Percentiles rank a stretch among this genome's conserved stretches.
phyloP scores from a whole-genome alignment of 2,888 invertebrate genomes.

The Rosalia funebris region DNA sequence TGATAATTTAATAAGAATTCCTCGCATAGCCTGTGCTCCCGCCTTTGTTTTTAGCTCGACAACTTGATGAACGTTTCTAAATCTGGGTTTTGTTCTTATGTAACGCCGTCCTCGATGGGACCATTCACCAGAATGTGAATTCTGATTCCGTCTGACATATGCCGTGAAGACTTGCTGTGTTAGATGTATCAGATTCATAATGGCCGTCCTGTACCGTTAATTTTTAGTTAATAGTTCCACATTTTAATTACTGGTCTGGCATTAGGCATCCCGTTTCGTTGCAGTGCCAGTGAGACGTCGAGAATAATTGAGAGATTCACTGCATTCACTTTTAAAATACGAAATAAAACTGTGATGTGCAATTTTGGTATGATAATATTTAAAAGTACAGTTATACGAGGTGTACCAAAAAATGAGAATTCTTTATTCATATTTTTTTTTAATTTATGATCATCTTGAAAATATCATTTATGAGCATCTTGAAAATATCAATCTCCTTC shows the following conservation, averaged over 20 bases:
- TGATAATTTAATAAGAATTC: conserved; percentile 58
- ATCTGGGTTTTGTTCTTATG: neutral
- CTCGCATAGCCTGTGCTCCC: conserved; percentile 30
- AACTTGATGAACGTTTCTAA: conserved; percentile 8
- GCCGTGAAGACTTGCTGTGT: neutral
- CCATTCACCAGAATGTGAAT: neutral
- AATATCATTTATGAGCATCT: no score
- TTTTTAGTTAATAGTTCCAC: neutral
- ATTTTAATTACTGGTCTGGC: neutral
- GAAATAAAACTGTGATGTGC: no score
- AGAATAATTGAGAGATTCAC: no score
- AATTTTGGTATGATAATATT: no score
- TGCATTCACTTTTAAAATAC: no score
- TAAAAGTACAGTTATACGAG: no score
- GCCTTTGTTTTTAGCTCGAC: conserved; percentile 16
- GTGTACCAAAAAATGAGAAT: no score
- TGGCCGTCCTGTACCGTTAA: neutral
- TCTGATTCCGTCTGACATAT: conserved; percentile 4
- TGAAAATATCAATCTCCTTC: no score
- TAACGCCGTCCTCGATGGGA: neutral
- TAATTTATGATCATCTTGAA: no score
- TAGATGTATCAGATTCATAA: neutral
- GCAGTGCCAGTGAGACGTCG: no score
- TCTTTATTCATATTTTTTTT: no score
- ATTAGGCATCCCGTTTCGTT: no score